These are phyloP conservation scores for Ladona fulva DNA, from an alignment of 1,140 invertebrate species.

Conservation along the genomic window DNA sequence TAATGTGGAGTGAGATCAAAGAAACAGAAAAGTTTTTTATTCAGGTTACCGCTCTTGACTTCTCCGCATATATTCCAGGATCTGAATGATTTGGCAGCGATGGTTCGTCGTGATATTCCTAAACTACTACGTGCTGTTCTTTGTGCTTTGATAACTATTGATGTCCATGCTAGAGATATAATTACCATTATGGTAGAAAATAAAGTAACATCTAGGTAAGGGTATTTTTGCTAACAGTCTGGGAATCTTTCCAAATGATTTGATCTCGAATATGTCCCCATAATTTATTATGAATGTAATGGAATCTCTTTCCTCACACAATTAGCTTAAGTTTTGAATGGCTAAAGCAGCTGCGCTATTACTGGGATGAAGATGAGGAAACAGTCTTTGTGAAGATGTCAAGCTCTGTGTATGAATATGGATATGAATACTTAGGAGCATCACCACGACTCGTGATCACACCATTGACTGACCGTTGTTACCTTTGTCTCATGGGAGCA, in stretches of 20 bases:
- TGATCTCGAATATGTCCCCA: neutral
- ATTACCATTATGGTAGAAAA: slow-evolving; percentile 61
- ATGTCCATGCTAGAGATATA: slow-evolving; percentile 79
- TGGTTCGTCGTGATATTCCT: slow-evolving; percentile 61
- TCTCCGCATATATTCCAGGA: too few species aligned
- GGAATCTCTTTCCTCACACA: slow-evolving; percentile 5
- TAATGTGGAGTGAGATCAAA: too few species aligned
- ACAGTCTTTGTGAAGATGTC: slow-evolving; percentile 70
- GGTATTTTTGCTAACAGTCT: slow-evolving; percentile 17
- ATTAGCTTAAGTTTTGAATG: slow-evolving; percentile 68
- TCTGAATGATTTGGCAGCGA: slow-evolving; percentile 63
- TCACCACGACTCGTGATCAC: slow-evolving; percentile 71
- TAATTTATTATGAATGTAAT: neutral
- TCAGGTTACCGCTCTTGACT: too few species aligned
- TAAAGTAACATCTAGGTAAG: slow-evolving; percentile 49
- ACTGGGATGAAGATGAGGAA: slow-evolving; percentile 71
- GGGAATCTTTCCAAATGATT: too few species aligned
- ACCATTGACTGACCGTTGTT: slow-evolving; percentile 72
- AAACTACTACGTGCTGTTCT: slow-evolving; percentile 61
- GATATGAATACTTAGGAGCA: slow-evolving; percentile 88
- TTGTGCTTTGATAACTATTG: slow-evolving; percentile 75
- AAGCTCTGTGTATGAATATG: slow-evolving; percentile 69
- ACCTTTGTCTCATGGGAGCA: slow-evolving; percentile 80
- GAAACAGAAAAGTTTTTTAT: too few species aligned
- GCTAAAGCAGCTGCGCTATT: slow-evolving; percentile 85